A percentile compares a stretch with the other conserved stretches of the same genome.
Evolutionary conservation across 2,113 vertebrate genomes (phyloP).

Genomic region (Pan troglodytes): NHGRI_mPanTro3-v2.1_pri NC_072411.2:63022501-63023000

Average conservation of each 20-base stretch:
- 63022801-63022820: not conserved
- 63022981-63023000: not conserved
- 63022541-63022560: not conserved
- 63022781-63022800: not conserved
- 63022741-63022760: not conserved
- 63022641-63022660: not conserved
- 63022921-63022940: constrained; percentile 29
- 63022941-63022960: not conserved
- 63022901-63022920: not conserved
- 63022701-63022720: not conserved
- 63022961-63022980: not conserved
- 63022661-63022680: not conserved
- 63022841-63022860: not conserved
- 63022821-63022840: not conserved
- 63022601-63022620: not conserved
- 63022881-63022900: not conserved
- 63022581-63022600: not conserved
- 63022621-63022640: not conserved
- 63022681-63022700: not conserved
- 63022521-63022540: not conserved
- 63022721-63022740: not conserved
- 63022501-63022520: constrained; percentile 8
- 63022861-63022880: not conserved
- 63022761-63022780: not conserved
- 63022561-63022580: not conserved